Conservation (phyloP, 1,140 invertebrate species). For the Drosophila biarmipes region DNA sequence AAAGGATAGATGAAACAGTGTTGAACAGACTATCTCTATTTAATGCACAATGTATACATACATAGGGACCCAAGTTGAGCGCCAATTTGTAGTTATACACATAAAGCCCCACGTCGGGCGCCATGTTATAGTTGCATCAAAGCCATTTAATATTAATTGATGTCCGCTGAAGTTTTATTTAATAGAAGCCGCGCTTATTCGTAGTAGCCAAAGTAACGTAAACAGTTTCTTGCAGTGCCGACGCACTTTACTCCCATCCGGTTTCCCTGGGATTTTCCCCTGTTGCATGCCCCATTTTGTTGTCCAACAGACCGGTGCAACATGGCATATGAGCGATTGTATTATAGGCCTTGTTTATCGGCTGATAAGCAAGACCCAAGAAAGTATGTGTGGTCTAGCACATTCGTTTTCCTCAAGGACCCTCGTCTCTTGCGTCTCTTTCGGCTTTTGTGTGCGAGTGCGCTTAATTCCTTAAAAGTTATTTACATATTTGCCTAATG, state of each 20-base stretch:
- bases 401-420: neutral
- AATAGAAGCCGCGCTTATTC: no score
- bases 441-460: constrained; percentile 59
- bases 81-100: neutral
- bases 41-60: no score
- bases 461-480: constrained; percentile 82
- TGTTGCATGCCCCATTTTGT: constrained; percentile 44
- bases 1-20: neutral
- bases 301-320: constrained; percentile 59
- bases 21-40: no score
- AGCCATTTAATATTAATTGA: no score
- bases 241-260: constrained; percentile 37
- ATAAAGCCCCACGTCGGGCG: neutral
- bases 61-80: neutral
- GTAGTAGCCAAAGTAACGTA: neutral
- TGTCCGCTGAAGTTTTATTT: no score
- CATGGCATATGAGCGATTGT: constrained; percentile 77
- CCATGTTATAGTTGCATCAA: no score
- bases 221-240: constrained; percentile 25
- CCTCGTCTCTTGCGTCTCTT: constrained; percentile 17
- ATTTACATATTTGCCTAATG: constrained; percentile 80
- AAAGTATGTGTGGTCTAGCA: neutral
- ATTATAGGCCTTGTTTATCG: constrained; percentile 60
- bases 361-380: constrained; percentile 43
- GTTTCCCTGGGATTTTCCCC: constrained; percentile 12